Base-by-base conservation (phyloP, 2,113 vertebrate genomes). In the Ophthalmotilapia sp. region DNA sequence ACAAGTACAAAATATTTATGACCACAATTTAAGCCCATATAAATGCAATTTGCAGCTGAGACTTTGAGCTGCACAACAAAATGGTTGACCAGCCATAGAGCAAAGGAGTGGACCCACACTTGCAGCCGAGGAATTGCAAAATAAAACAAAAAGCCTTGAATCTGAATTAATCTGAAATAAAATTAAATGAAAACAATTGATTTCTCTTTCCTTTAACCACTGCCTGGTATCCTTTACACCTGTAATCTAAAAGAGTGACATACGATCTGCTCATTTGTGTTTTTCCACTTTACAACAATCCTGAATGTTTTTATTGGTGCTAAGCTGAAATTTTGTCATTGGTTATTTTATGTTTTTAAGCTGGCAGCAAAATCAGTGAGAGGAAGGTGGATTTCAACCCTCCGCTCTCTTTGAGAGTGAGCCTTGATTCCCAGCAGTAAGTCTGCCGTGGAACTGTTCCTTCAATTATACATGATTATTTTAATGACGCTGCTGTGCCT, bases 391-490 rank as follows among this genome's bases (percentile, higher is more conserved):
- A 51, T 54, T 70, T 79, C 47, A 6, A 26, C 38, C 73, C 33
- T 36, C 84, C 19, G 6, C 53, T 88, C 83, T 86, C 11, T 21
- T 19, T 2, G 29, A 84, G 26, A 17, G 38, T 7, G 70, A 88
- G 87, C 31, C 86, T 92, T 81, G 82, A 86, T 85, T 89, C 84
- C 51, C 79, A 38, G 89, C 84, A 75, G 82, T 11, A 38, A 90
- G 80, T 47, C 90, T 73, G 79, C 85, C 53, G 47, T 80, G 80
- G 86, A 88, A 79, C 54, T 55, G 79, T 82, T 90, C 80, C 91
- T 90, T 95, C 80, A 94, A 94, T 94, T 91, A 94, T 89, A 90
- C 88, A 92, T 93, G 89, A 94, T 93, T 90, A 93, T 93, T 91
- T 84, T 92, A 94, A 93, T 91, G 90, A 91, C 15, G 75, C 87